Conservation (phyloP, 2,113 vertebrate species). For the Cariama cristata region DNA sequence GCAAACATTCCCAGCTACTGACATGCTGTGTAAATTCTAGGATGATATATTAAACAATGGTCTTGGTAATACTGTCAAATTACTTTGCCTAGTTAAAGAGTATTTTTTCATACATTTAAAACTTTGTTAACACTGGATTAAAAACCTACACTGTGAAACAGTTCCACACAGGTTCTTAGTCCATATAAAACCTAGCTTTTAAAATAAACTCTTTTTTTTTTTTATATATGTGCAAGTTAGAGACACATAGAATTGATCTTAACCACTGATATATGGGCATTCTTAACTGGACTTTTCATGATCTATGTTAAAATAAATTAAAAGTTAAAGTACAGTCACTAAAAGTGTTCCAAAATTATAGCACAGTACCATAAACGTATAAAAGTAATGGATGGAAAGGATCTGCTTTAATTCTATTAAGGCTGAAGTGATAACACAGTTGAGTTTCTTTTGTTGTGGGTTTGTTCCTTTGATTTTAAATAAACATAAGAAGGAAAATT, state of each 20-base stretch:
- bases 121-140: background rate
- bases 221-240: background rate
- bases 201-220: background rate
- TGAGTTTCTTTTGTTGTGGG: background rate
- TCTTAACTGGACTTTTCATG: background rate
- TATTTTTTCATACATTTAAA: background rate
- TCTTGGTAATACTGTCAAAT: background rate
- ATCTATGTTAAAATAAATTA: background rate
- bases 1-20: background rate
- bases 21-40: rapidly evolving
- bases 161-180: background rate
- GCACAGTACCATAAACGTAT: background rate
- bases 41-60: rapidly evolving
- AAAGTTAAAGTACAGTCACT: background rate
- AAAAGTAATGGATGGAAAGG: background rate
- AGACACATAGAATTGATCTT: background rate
- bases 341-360: background rate
- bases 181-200: background rate
- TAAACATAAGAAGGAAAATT: background rate
- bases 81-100: background rate
- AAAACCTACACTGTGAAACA: background rate
- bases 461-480: background rate
- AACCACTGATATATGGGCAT: background rate
- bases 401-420: background rate
- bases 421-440: background rate